phyloP scores from a whole-genome alignment of 2,888 invertebrate genomes.

The Leptinotarsa haldemani region DNA sequence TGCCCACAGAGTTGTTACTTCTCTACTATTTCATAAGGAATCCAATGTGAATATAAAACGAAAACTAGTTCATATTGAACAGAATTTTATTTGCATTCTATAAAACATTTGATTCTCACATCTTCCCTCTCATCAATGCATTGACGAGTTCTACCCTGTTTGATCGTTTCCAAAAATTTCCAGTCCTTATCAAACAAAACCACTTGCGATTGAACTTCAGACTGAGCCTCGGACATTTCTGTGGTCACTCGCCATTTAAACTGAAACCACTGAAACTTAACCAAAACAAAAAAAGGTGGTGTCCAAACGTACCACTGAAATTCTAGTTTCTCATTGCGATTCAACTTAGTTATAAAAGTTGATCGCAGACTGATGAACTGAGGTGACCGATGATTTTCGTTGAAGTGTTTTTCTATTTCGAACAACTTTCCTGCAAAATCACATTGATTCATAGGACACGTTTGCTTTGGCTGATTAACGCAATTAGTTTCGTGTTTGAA shows the following conservation, averaged over 20 bases:
- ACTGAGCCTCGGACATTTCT: neutral
- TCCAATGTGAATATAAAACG: no score
- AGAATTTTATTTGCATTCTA: neutral
- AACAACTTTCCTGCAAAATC: neutral
- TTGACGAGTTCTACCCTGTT: neutral
- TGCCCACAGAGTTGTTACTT: no score
- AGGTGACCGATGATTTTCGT: neutral
- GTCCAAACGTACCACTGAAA: neutral
- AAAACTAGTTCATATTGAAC: neutral
- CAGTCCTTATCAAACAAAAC: neutral
- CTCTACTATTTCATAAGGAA: no score
- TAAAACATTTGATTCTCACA: conserved; percentile 2
- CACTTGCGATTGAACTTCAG: neutral
- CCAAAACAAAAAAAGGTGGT: neutral
- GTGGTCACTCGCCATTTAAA: neutral
- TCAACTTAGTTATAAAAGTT: neutral
- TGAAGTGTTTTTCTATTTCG: neutral
- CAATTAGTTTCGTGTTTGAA: neutral
- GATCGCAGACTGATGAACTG: neutral
- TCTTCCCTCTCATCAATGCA: neutral
- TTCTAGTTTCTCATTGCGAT: neutral
- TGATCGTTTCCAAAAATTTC: neutral
- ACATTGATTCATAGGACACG: neutral
- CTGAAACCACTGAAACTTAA: neutral
- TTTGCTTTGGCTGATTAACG: neutral